Percentiles rank a stretch among this genome's conserved stretches.
These are phyloP conservation scores for Marmota flaviventris DNA, from an alignment of 2,113 vertebrate species.

Conservation along the genomic window DNA sequence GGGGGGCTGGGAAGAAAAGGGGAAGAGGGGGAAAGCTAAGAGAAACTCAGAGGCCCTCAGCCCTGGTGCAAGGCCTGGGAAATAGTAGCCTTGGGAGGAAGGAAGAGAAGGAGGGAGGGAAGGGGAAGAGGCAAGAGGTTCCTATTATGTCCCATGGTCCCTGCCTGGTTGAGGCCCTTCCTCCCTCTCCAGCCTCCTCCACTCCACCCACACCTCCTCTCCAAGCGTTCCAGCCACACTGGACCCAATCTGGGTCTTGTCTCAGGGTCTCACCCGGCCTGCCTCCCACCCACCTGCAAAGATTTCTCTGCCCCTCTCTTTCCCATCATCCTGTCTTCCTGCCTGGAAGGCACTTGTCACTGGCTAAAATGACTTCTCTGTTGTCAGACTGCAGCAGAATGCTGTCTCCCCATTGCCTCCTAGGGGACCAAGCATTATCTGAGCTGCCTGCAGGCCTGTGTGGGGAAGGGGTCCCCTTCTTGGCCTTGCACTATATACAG, in stretches of 20 bases:
- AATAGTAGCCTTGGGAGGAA: constrained; percentile 70
- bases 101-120: constrained; percentile 51
- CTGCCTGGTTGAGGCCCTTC: not conserved
- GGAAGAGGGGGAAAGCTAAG: constrained; percentile 54
- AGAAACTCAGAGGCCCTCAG: constrained; percentile 54
- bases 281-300: not conserved
- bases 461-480: not conserved
- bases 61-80: constrained; percentile 46
- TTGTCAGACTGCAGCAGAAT: not conserved
- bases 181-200: not conserved
- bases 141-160: not conserved
- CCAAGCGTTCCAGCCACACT: not conserved
- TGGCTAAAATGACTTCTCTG: not conserved
- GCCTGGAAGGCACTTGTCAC: not conserved
- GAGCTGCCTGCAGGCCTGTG: not conserved
- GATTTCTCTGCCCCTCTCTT: not conserved
- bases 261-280: constrained; percentile 25
- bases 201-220: not conserved
- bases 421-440: not conserved
- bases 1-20: constrained; percentile 64
- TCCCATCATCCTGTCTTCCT: not conserved
- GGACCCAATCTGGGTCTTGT: not conserved
- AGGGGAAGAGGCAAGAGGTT: constrained; percentile 43
- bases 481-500: not conserved
- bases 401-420: not conserved